phyloP scores from a whole-genome alignment of 1,140 invertebrate species.

The Penaeus chinensis region DNA sequence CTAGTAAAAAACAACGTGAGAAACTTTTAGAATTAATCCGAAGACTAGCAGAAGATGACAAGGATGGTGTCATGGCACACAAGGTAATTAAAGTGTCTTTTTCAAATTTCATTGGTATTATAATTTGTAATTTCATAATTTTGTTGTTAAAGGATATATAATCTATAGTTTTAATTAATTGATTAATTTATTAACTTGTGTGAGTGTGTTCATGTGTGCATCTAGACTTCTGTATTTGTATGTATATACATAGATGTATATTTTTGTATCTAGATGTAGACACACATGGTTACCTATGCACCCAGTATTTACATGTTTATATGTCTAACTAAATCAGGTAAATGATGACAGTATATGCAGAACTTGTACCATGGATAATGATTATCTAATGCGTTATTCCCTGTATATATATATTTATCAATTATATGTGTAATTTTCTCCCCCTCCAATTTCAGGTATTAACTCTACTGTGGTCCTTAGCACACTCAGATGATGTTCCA shows the following conservation, averaged over 20 bases:
- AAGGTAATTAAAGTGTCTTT: slow-evolving; percentile 75
- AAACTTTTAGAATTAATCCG: slow-evolving; percentile 95
- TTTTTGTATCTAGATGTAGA: slow-evolving; percentile 51
- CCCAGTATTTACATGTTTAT: neutral
- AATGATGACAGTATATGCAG: too few relatives aligned
- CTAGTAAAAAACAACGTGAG: slow-evolving; percentile 95
- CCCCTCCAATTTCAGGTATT: slow-evolving; percentile 76
- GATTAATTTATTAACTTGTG: too few relatives aligned
- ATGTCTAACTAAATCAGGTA: neutral
- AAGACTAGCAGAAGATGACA: slow-evolving; percentile 95
- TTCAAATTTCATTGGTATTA: neutral
- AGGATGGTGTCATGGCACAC: slow-evolving; percentile 98
- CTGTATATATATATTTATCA: neutral
- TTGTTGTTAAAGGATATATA: neutral
- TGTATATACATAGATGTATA: slow-evolving; percentile 48
- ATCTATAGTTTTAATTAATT: too few relatives aligned
- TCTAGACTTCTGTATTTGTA: neutral
- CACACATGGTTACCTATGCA: neutral
- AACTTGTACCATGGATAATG: too few relatives aligned
- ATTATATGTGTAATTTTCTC: slow-evolving; percentile 1
- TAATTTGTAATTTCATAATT: slow-evolving; percentile 30
- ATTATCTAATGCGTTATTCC: neutral
- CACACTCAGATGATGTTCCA: slow-evolving; percentile 94
- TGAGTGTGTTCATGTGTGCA: neutral
- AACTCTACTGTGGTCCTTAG: slow-evolving; percentile 96